Percentiles rank a stretch among this genome's conserved stretches.
These are phyloP conservation scores for Alca torda DNA, from an alignment of 2,797 vertebrate genomes.

Conservation along the genomic window DNA sequence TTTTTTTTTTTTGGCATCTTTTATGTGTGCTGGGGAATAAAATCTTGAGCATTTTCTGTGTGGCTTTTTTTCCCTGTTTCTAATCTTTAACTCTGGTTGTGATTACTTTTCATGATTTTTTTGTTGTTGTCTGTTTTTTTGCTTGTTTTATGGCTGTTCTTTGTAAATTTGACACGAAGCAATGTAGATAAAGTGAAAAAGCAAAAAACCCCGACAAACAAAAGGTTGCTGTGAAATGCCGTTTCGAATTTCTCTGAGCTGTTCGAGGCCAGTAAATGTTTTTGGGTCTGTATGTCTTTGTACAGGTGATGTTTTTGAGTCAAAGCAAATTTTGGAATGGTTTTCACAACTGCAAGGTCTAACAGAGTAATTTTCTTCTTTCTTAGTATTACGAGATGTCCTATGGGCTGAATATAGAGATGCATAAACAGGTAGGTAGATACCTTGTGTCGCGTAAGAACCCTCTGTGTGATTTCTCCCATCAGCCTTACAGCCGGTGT, in stretches of 20 bases:
- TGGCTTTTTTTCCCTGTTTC: not conserved
- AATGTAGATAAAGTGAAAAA: not conserved
- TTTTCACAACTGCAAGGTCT: conserved; percentile 10
- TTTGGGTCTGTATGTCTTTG: not conserved
- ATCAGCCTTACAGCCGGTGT: not conserved
- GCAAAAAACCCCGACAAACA: not conserved
- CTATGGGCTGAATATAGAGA: conserved; percentile 96
- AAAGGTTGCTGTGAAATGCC: not conserved
- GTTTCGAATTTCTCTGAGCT: not conserved
- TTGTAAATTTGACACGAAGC: not conserved
- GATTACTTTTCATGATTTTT: not conserved
- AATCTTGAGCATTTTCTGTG: not conserved
- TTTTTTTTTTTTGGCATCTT: not conserved
- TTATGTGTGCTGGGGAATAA: not conserved
- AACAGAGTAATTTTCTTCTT: conserved; percentile 68
- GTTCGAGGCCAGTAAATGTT: not conserved
- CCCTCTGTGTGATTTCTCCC: not conserved
- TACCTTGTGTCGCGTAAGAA: not conserved
- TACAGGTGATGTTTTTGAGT: not conserved
- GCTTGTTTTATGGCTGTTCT: not conserved
- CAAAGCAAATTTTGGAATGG: not conserved
- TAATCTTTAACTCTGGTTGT: not conserved
- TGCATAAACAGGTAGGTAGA: conserved; percentile 94
- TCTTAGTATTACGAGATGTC: conserved; percentile 96
- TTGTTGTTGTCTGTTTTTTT: not conserved